A percentile compares a stretch with the other conserved stretches of the same genome.
phyloP scores from a whole-genome alignment of 2,888 invertebrate genomes.

The Muscina levida region DNA sequence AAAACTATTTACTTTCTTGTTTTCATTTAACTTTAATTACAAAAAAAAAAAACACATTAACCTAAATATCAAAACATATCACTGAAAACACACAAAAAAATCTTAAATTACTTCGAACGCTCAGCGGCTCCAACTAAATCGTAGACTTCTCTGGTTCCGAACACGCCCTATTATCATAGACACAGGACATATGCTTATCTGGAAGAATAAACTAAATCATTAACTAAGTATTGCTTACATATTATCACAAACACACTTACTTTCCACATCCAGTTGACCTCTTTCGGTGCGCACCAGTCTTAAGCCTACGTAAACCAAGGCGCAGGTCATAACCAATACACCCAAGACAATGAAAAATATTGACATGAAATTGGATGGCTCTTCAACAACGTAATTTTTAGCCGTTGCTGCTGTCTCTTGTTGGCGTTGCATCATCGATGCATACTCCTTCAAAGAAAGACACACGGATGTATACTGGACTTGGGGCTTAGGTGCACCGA shows the following conservation, averaged over 20 bases:
- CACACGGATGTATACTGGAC: slow-evolving; percentile 16
- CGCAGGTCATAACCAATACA: slow-evolving; percentile 24
- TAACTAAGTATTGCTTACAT: neutral
- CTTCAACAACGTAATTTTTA: too few relatives aligned
- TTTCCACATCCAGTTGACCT: slow-evolving; percentile 56
- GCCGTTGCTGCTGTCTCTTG: neutral
- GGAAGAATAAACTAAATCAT: slow-evolving; percentile 19
- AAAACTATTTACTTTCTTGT: too few relatives aligned
- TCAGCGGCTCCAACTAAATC: too few relatives aligned
- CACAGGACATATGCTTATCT: slow-evolving; percentile 57
- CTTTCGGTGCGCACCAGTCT: slow-evolving; percentile 30
- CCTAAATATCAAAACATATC: slow-evolving; percentile 9
- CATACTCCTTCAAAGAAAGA: slow-evolving; percentile 19
- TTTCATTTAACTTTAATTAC: neutral
- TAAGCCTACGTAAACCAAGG: slow-evolving; percentile 38
- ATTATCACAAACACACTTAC: slow-evolving; percentile 26
- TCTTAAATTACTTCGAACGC: neutral
- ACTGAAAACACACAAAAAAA: slow-evolving; percentile 6
- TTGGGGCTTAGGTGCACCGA: neutral
- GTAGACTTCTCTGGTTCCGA: slow-evolving; percentile 31
- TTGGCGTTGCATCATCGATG: neutral
- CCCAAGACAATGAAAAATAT: slow-evolving; percentile 56
- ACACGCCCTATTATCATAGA: slow-evolving; percentile 45
- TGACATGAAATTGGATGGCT: neutral
- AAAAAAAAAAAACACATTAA: neutral